These are phyloP conservation scores for Panzeria rudis DNA, from an alignment of 2,888 invertebrate species.

Conservation along the genomic window DNA sequence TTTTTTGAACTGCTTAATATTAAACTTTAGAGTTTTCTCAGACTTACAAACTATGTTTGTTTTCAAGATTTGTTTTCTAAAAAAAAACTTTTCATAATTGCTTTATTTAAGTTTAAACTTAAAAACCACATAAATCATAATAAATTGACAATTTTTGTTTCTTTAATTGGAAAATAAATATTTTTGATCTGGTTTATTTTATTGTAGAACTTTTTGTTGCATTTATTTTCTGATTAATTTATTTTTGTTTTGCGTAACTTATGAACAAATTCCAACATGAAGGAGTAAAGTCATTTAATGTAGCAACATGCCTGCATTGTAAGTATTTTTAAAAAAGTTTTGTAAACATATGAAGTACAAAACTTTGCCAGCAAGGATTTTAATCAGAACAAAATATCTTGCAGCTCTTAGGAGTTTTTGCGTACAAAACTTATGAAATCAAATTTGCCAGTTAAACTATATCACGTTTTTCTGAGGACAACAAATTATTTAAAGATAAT, in stretches of 20 bases:
- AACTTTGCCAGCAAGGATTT: not conserved
- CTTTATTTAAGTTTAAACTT: not conserved
- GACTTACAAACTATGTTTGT: not conserved
- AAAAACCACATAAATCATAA: slow-evolving; percentile 52
- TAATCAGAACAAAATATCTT: not conserved
- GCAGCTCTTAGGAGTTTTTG: not conserved
- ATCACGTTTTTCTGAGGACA: not conserved
- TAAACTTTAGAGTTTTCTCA: not conserved
- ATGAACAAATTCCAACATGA: slow-evolving; percentile 56
- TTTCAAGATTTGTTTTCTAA: not conserved
- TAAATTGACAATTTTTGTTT: slow-evolving; percentile 61
- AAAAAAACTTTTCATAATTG: slow-evolving; percentile 28
- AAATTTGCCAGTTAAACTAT: not conserved
- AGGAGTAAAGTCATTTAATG: slow-evolving; percentile 52
- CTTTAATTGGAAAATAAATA: slow-evolving; percentile 49
- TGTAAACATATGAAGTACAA: not conserved
- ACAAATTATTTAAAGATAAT: not conserved
- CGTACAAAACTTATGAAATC: not conserved
- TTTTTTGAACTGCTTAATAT: not conserved
- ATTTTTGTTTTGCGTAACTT: slow-evolving; percentile 26
- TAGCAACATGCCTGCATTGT: slow-evolving; percentile 77
- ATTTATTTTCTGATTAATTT: too few species aligned
- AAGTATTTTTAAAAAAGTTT: slow-evolving; percentile 75
- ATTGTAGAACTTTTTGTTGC: too few species aligned
- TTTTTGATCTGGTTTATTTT: slow-evolving; percentile 30